Percentiles rank a stretch among this genome's conserved stretches.
Conservation (phyloP, 2,113 vertebrate species). For the Pteropus alecto region DNA sequence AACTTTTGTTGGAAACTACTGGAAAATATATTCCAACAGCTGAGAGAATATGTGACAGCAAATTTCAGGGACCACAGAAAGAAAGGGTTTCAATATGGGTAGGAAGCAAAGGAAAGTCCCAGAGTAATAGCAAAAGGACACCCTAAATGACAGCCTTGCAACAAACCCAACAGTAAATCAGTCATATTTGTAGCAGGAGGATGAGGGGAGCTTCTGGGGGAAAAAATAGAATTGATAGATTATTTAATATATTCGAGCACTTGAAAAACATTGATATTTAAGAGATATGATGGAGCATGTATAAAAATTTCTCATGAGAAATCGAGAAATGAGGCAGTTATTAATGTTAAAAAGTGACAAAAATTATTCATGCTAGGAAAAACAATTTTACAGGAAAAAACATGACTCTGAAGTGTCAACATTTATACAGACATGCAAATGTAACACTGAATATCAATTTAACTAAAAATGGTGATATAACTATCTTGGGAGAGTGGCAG, state of each 20-base stretch:
- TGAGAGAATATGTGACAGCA: background rate
- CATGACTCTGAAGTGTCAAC: background rate
- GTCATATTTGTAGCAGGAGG: background rate
- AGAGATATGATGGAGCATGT: background rate
- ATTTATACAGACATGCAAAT: background rate
- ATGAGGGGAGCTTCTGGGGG: background rate
- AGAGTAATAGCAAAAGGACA: background rate
- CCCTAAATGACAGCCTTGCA: background rate
- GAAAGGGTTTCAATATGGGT: background rate
- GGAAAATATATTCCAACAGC: background rate
- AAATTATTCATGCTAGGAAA: background rate
- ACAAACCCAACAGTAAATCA: background rate
- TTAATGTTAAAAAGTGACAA: constrained; percentile 9
- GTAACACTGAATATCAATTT: background rate
- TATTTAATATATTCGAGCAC: background rate
- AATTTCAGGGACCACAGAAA: background rate
- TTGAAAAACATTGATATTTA: background rate
- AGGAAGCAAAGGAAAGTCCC: background rate
- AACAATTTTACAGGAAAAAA: background rate
- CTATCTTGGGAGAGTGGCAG: background rate
- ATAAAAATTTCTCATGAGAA: background rate
- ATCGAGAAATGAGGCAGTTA: background rate
- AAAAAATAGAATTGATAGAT: background rate
- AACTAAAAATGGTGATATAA: background rate
- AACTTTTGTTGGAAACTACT: background rate